Percentiles rank a stretch among this genome's conserved stretches.
Evolutionary conservation across 2,113 vertebrate species (phyloP).

Genomic region (Tetrax tetrax): DNA sequence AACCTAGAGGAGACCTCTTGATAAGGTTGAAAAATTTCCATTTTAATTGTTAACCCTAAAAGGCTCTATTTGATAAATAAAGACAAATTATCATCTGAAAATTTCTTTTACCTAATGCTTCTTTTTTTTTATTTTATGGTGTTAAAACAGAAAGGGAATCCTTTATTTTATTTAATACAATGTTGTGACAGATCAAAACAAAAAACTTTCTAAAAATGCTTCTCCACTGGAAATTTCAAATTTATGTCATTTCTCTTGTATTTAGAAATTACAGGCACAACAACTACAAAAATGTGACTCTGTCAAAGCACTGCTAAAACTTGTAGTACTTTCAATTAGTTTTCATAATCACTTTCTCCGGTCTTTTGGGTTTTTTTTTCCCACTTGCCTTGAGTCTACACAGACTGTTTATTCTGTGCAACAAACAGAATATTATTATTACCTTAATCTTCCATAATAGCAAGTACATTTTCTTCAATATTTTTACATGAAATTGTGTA

Average conservation of each 20-base stretch:
- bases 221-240: background rate
- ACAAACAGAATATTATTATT: background rate
- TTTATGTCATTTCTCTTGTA: background rate
- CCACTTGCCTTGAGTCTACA: background rate
- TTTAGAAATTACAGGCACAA: background rate
- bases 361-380: background rate
- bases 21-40: background rate
- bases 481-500: background rate
- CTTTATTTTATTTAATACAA: background rate
- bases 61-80: background rate
- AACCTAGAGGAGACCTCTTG: background rate
- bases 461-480: background rate
- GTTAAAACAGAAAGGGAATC: background rate
- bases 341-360: background rate
- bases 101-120: background rate
- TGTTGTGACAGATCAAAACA: background rate
- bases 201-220: background rate
- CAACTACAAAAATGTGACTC: background rate
- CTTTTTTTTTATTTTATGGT: background rate
- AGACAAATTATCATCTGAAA: background rate
- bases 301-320: background rate
- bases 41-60: background rate
- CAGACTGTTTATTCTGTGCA: background rate
- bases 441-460: background rate
- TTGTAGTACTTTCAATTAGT: background rate